A percentile compares a stretch with the other conserved stretches of the same genome.
Conservation (phyloP, 2,113 vertebrate genomes). For the Felis catus region DNA sequence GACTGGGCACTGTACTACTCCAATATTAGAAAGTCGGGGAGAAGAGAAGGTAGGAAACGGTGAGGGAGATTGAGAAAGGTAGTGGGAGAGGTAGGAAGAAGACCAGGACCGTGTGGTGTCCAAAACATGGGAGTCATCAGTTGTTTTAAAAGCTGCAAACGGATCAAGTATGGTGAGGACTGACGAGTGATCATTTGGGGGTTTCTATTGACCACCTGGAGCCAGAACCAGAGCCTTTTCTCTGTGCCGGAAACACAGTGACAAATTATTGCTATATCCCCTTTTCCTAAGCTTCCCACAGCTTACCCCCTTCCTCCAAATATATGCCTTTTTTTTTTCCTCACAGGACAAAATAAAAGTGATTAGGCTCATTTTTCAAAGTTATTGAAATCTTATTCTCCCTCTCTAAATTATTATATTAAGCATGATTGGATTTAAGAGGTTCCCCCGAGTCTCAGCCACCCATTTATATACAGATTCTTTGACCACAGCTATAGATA, state of each 20-base stretch:
- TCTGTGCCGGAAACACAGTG: not conserved
- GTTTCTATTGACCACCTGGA: not conserved
- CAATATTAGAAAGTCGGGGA: not conserved
- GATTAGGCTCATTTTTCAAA: not conserved
- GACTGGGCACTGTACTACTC: accelerated
- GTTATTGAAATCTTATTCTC: not conserved
- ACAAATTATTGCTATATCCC: not conserved
- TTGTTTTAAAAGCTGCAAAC: not conserved
- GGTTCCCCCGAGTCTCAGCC: not conserved
- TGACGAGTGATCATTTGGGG: not conserved
- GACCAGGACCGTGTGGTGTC: not conserved
- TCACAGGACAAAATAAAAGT: not conserved
- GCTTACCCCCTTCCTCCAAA: not conserved
- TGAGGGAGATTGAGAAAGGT: not conserved
- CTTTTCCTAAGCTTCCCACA: not conserved
- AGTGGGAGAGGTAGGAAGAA: not conserved
- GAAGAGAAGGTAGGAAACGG: not conserved
- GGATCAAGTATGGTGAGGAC: not conserved
- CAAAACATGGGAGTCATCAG: not conserved
- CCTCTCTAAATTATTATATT: not conserved
- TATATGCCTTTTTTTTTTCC: too few species aligned
- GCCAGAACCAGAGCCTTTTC: not conserved
- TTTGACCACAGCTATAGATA: not conserved
- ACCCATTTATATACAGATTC: not conserved
- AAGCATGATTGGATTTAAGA: not conserved